Evolutionary conservation across 1,140 invertebrate species (phyloP), one percentile per base, ranked within the genome.

Genomic region (Cydia amplana): DNA sequence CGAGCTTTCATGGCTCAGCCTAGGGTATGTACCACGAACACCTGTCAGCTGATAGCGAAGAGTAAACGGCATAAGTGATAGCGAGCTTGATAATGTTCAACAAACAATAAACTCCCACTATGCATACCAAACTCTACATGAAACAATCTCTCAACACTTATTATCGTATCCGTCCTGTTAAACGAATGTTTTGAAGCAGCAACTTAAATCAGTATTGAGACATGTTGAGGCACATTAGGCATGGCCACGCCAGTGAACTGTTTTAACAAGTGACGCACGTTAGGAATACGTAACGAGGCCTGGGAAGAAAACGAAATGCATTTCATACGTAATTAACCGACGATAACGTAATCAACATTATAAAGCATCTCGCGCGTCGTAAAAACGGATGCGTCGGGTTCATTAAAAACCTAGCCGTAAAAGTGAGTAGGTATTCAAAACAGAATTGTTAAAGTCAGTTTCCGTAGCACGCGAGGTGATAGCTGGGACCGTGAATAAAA

Each of bases 1-100:
- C 90, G 91, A 93, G 90, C 91, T 89, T 89, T 90, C 85, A 93
- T 93, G 93, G 93, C 93, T 93, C 93, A 93, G 90, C 92, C 93
- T 90, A 93, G 93, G 92, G 93, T 93, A 93, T 81, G 93, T 93
- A 93, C 85, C 74, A 9, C 55, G 55, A 60, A 60, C 55, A 60
- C 55, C 55, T 23, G 20, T 36, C 63, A 73, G 49, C 74, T 76
- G 76, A 77, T 75, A 77, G 43, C 64, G 64, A 46, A 51, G 65
- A 76, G 67, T 49, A 63, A 63, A 76, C 75, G 73, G 75, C 76
- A 74, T 76, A 79, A 20, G 51, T 60, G 78, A 60, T 60, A 60
- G 20, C 55, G 20, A 60, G 55, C 55, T 60, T 12, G 55, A 60
- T 23, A 60, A 60, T 60, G 55, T 60, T 60, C 55, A 60, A 60